phyloP scores from a whole-genome alignment of 2,888 invertebrate species.

The Agriotes lineatus region DNA sequence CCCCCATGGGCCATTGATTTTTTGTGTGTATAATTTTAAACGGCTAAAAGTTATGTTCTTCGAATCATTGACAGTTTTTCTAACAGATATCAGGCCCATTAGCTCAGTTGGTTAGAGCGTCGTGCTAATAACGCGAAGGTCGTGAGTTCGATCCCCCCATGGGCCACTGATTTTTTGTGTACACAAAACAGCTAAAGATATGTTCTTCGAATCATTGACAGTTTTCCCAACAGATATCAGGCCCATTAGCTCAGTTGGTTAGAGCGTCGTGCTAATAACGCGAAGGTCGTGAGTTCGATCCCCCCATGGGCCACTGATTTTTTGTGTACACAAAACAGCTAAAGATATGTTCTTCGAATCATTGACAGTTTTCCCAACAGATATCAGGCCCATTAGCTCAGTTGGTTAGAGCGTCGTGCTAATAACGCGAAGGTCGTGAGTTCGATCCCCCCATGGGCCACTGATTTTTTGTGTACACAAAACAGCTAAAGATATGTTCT shows the following conservation, averaged over 20 bases:
- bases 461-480: slow-evolving; percentile 54
- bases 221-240: slow-evolving; percentile 61
- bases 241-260: slow-evolving; percentile 83
- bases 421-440: slow-evolving; percentile 83
- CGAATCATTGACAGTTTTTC: not conserved
- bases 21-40: not conserved
- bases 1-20: slow-evolving; percentile 77
- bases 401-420: slow-evolving; percentile 83
- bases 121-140: slow-evolving; percentile 83
- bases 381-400: slow-evolving; percentile 78
- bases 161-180: slow-evolving; percentile 69
- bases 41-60: not conserved
- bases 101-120: slow-evolving; percentile 83
- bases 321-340: no score
- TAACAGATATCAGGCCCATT: slow-evolving; percentile 72
- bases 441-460: slow-evolving; percentile 82
- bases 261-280: slow-evolving; percentile 84
- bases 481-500: not conserved
- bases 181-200: no score
- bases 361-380: slow-evolving; percentile 49
- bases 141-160: slow-evolving; percentile 82
- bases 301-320: slow-evolving; percentile 75
- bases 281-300: slow-evolving; percentile 83
- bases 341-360: not conserved
- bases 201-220: not conserved